phyloP scores from a whole-genome alignment of 2,797 vertebrate genomes.

The Coranthus polyacanthus region DNA sequence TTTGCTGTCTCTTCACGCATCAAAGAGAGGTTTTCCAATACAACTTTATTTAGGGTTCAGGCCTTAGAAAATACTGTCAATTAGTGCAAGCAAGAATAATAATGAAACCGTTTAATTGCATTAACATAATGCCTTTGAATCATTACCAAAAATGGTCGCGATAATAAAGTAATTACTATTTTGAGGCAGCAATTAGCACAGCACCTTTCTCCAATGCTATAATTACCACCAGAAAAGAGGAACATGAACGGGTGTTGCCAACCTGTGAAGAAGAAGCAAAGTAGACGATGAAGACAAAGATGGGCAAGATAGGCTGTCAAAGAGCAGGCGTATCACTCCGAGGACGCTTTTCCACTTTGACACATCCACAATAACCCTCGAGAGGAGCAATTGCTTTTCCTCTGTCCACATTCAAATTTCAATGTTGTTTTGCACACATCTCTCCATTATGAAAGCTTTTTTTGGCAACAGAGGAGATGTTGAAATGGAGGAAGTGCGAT shows the following conservation, averaged over 20 bases:
- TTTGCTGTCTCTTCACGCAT: slow-evolving; percentile 13
- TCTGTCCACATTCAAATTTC: slow-evolving; percentile 69
- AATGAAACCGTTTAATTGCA: slow-evolving; percentile 83
- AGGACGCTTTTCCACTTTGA: slow-evolving; percentile 60
- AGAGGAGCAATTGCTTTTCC: slow-evolving; percentile 65
- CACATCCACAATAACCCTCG: slow-evolving; percentile 74
- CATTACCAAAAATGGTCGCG: slow-evolving; percentile 82
- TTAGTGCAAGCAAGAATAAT: slow-evolving; percentile 77
- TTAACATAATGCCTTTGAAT: slow-evolving; percentile 86
- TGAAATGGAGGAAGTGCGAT: slow-evolving; percentile 79
- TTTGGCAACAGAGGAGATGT: slow-evolving; percentile 73
- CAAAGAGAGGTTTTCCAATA: slow-evolving; percentile 19
- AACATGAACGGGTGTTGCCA: slow-evolving; percentile 65
- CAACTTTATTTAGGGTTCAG: slow-evolving; percentile 65
- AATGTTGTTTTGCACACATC: slow-evolving; percentile 79
- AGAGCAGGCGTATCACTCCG: slow-evolving; percentile 62
- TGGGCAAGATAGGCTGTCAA: slow-evolving; percentile 72
- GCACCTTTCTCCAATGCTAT: slow-evolving; percentile 77
- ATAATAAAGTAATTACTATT: slow-evolving; percentile 87
- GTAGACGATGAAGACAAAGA: slow-evolving; percentile 68
- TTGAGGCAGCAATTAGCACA: slow-evolving; percentile 83
- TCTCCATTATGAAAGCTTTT: slow-evolving; percentile 75
- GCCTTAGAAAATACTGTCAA: slow-evolving; percentile 68
- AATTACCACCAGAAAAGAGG: slow-evolving; percentile 75
- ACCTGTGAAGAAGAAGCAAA: slow-evolving; percentile 59